Evolutionary conservation across 2,113 vertebrate genomes (phyloP).

Genomic region (Holacanthus passer): DNA sequence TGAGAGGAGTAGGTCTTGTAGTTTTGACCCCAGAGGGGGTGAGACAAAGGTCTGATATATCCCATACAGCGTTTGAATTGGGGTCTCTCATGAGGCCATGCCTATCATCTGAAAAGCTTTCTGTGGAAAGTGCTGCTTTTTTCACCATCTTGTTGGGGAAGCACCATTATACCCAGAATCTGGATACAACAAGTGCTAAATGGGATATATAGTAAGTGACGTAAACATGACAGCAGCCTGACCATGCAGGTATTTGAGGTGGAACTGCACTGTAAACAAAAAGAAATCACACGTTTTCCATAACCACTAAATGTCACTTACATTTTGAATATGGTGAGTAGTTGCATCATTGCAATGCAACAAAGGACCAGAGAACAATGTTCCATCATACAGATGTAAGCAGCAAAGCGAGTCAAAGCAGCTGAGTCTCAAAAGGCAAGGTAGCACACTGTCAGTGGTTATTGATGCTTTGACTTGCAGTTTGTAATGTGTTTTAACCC

Average conservation of each 20-base stretch:
- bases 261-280: slow-evolving; percentile 2
- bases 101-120: slow-evolving; percentile 68
- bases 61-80: slow-evolving; percentile 73
- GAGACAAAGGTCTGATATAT: slow-evolving; percentile 81
- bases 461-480: neutral
- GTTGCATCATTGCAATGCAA: neutral
- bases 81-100: slow-evolving; percentile 71
- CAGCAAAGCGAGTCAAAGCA: neutral
- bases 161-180: neutral
- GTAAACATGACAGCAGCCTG: neutral
- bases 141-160: slow-evolving; percentile 3
- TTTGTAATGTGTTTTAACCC: neutral
- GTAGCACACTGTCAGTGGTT: neutral
- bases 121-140: slow-evolving; percentile 27
- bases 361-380: neutral
- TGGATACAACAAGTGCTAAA: neutral
- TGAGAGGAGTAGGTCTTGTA: slow-evolving; percentile 78
- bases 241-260: neutral
- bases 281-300: too few species aligned
- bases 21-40: slow-evolving; percentile 78
- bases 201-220: neutral
- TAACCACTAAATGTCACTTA: neutral
- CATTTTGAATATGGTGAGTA: neutral
- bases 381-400: neutral
- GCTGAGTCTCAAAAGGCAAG: neutral